Base-by-base conservation (phyloP, 2,797 vertebrate species). In the Aldrovandia affinis region DNA sequence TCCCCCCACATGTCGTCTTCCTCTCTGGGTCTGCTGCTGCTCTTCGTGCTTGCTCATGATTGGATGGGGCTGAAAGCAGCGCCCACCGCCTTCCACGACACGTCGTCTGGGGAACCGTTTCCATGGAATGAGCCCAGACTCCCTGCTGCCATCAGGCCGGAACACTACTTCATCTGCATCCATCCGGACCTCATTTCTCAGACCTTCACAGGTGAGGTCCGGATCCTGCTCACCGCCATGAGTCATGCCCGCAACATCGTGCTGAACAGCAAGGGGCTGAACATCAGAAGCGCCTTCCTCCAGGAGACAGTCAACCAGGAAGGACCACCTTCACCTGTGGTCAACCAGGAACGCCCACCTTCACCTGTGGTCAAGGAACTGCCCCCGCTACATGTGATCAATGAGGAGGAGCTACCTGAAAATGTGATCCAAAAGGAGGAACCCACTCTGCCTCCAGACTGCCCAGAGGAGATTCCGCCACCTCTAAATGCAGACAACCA, bases 131-230 rank as follows among this genome's bases (percentile, higher is more conserved):
- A 81, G 54, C 79, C 57, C 18, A 47, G 86, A 25, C 86, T 87
- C 54, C 84, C 84, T 15, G 68, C 15, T 78, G n/a, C 10, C 20
- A 12, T 87, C n/a, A 33, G 70, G 52, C 84, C 84, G 2, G 86
- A 87, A 44, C 84, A 87, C 42, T 87, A 87, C 33, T 78, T 44
- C 79, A 65, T 85, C 57, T 39, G n/a, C 68, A 77, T 85, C 81
- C 81, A 85, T 50, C 86, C 84, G 15, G 70, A 81, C 39, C 59
- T 87, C 36, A 44, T 10, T n/a, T 55, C 81, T 10, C 57, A 78
- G 1, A 81, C 65, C 59, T 63, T 87, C 65, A 81, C 44, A 2
- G 81, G 86, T n/a, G 54, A 50, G 20, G 55, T 87, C 22, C 47
- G 63, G 28, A 83, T 87, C 79, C 36, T 83, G 57, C 36, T 87